Evolutionary conservation across 1,140 invertebrate genomes (phyloP).

Genomic region (Schlechtendalia chinensis): DNA sequence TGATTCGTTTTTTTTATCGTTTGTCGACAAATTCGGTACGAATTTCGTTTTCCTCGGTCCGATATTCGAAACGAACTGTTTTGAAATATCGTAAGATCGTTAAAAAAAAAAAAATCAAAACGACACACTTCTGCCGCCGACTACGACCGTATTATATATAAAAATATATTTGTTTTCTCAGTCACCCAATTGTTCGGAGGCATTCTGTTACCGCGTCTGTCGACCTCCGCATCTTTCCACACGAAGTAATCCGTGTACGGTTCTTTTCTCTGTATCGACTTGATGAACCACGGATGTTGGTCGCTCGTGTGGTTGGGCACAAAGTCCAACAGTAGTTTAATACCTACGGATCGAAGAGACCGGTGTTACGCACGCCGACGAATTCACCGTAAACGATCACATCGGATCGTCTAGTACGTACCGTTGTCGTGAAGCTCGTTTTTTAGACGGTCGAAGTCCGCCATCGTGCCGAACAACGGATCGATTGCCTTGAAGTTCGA

Average conservation of each 20-base stretch:
- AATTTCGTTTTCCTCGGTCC: too few species aligned
- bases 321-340: conserved; percentile 79
- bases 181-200: conserved; percentile 65
- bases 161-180: too few species aligned
- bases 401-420: too few species aligned
- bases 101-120: too few species aligned
- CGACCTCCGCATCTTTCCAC: conserved; percentile 65
- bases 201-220: conserved; percentile 54
- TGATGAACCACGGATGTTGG: conserved; percentile 75
- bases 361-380: too few species aligned
- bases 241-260: conserved; percentile 75
- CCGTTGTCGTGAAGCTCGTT: conserved; percentile 51
- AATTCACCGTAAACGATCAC: too few species aligned
- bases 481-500: conserved; percentile 62
- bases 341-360: conserved; percentile 57
- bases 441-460: conserved; percentile 66
- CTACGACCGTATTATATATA: too few species aligned
- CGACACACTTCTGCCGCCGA: not conserved
- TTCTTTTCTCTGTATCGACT: conserved; percentile 62
- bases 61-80: too few species aligned
- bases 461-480: conserved; percentile 58
- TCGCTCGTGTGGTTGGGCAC: conserved; percentile 83
- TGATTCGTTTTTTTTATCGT: too few species aligned
- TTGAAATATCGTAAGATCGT: too few species aligned
- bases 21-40: too few species aligned